Conservation (phyloP, 2,113 vertebrate species). For the Phaetusa simplex region DNA sequence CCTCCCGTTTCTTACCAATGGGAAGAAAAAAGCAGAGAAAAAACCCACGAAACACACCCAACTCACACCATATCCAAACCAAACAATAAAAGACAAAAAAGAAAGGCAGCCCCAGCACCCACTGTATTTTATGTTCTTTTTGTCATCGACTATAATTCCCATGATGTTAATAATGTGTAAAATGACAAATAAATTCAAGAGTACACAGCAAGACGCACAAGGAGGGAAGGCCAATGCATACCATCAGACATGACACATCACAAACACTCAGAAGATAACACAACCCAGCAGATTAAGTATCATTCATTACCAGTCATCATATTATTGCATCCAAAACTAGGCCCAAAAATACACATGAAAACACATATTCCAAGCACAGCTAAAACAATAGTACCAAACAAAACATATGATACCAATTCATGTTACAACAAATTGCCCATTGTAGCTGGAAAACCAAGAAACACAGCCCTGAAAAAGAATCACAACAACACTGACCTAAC, state of each 20-base stretch:
- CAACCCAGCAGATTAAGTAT: neutral
- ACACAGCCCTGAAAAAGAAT: neutral
- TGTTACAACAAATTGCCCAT: neutral
- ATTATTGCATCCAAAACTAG: neutral
- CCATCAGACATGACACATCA: neutral
- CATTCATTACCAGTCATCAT: neutral
- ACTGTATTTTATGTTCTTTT: neutral
- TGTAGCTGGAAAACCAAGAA: neutral
- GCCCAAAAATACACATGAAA: neutral
- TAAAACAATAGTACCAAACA: neutral
- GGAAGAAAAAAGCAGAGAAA: neutral
- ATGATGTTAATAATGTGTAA: neutral
- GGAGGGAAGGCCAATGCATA: neutral
- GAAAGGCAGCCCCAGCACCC: neutral
- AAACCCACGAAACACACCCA: neutral
- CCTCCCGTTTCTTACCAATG: neutral
- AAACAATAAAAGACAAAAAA: neutral
- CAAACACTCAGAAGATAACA: neutral
- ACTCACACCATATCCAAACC: neutral
- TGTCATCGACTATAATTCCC: neutral
- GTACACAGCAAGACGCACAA: neutral
- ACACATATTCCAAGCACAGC: neutral
- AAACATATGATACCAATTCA: neutral
- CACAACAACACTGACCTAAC: neutral
- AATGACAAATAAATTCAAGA: constrained; percentile 16